Base-by-base conservation (phyloP, 2,797 vertebrate species). In the Propithecus perrieri region DNA sequence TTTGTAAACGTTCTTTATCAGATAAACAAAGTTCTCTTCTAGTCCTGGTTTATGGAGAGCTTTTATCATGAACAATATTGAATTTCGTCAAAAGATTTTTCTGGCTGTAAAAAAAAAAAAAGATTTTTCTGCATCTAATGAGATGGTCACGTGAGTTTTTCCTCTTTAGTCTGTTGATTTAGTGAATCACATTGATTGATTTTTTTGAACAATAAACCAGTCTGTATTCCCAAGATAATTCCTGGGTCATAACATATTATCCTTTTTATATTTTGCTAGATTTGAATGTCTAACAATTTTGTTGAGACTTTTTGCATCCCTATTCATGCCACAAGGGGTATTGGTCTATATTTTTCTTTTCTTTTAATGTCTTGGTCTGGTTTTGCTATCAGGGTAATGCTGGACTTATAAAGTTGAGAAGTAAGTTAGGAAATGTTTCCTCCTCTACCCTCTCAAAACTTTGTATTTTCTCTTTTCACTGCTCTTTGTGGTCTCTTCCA, bases 1-100 rank as follows among this genome's bases (percentile, higher is more conserved):
- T 84, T n/a, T 48, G 12, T n/a, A 95, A 83, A 87, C 41, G 7
- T 61, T 61, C 8, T 59, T 92, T 85, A 90, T 50, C 13, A 75
- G 59, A 84, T 78, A 26, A 71, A 91, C 48, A 65, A 75, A 81
- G 35, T 75, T 57, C 74, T 57, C 7, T 85, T 81, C 41, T 75
- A 41, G 57, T 59, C 7, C 24, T 63, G 61, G 63, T 78, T 65
- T 57, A 72, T 35, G 84, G 41, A 35, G 43, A 71, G 17, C 46
- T 75, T 57, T 79, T 78, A 35, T 85, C 28, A 87, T 46, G 59
- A 84, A 33, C 20, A 22, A 55, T 96, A 3, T 33, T 91, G 30
- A 80, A 69, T 53, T 69, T 17, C 94, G 67, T 55, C 81, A 86
- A 85, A 69, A 38, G n/a, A 5, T 85, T 95, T 90, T 86, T 89